phyloP scores from a whole-genome alignment of 1,140 invertebrate species.

The Lordiphosa stackelbergi region DNA sequence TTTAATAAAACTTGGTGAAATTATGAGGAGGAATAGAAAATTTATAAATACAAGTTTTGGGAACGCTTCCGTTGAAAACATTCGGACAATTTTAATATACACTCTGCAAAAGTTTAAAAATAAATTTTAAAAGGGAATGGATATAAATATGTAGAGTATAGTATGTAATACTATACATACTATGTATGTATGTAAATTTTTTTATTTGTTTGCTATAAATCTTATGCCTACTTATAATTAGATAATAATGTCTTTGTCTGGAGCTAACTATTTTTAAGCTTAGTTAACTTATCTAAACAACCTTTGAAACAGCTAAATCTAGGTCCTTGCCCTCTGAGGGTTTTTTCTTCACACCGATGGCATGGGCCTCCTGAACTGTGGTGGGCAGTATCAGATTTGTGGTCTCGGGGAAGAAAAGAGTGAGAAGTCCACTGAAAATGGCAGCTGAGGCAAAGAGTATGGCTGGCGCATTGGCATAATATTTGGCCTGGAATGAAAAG shows the following conservation, averaged over 20 bases:
- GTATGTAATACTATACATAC: too few relatives aligned
- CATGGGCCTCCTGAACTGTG: slow-evolving; percentile 83
- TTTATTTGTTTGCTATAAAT: too few relatives aligned
- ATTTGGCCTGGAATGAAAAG: slow-evolving; percentile 75
- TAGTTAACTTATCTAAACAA: slow-evolving; percentile 7
- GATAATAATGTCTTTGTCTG: slow-evolving; percentile 47
- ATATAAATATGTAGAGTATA: too few relatives aligned
- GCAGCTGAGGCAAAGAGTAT: slow-evolving; percentile 82
- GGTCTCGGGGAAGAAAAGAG: slow-evolving; percentile 84
- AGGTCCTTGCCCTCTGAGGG: slow-evolving; percentile 38
- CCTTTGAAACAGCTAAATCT: slow-evolving; percentile 19
- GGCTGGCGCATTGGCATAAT: slow-evolving; percentile 80
- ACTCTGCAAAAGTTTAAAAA: too few relatives aligned
- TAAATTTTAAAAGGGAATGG: too few relatives aligned
- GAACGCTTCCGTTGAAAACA: too few relatives aligned
- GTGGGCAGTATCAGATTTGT: slow-evolving; percentile 82
- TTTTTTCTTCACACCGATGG: slow-evolving; percentile 77
- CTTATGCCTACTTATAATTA: too few relatives aligned
- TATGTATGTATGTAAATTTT: too few relatives aligned
- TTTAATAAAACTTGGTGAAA: too few relatives aligned
- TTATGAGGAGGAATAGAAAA: too few relatives aligned
- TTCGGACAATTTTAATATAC: too few relatives aligned
- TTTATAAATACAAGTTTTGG: too few relatives aligned
- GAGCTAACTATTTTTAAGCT: slow-evolving; percentile 16
- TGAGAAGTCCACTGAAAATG: slow-evolving; percentile 80